A percentile compares a stretch with the other conserved stretches of the same genome.
phyloP scores from a whole-genome alignment of 2,113 vertebrate genomes.

The Shinisaurus crocodilurus region DNA sequence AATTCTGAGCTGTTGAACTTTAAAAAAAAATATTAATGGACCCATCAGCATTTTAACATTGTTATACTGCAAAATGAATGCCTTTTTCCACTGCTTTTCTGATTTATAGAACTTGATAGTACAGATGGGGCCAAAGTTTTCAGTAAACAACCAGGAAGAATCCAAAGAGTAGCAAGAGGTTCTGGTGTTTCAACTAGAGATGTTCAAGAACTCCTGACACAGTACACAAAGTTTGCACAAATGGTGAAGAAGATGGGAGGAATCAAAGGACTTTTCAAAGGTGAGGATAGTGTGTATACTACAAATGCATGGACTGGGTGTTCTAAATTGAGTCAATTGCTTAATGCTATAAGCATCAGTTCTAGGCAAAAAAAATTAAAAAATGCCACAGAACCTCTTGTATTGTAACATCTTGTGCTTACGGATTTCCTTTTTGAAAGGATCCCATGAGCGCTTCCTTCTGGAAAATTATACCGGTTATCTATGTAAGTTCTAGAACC shows the following conservation, averaged over 20 bases:
- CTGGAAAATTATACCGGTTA: background rate
- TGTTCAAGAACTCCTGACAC: constrained; percentile 96
- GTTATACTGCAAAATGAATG: constrained; percentile 17
- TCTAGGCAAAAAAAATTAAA: background rate
- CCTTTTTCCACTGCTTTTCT: constrained; percentile 16
- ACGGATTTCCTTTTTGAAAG: background rate
- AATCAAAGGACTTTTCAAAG: constrained; percentile 99
- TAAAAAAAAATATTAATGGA: background rate
- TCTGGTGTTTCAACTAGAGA: constrained; percentile 95
- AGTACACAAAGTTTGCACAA: constrained; percentile 99
- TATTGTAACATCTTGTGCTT: background rate
- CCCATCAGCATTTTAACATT: background rate
- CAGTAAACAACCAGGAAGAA: constrained; percentile 95
- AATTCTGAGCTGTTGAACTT: background rate
- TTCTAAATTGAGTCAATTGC: background rate
- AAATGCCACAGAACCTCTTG: background rate
- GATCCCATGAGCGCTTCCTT: background rate
- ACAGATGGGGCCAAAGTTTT: constrained; percentile 98
- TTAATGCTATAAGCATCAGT: background rate
- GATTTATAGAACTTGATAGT: constrained; percentile 90
- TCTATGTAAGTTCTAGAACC: background rate
- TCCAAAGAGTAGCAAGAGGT: constrained; percentile 95
- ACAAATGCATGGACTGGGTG: background rate
- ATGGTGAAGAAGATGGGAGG: constrained; percentile 99
- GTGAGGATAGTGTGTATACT: constrained; percentile 69